Conservation (phyloP, 2,888 invertebrate genomes). For the Drosophila mercatorum region DNA sequence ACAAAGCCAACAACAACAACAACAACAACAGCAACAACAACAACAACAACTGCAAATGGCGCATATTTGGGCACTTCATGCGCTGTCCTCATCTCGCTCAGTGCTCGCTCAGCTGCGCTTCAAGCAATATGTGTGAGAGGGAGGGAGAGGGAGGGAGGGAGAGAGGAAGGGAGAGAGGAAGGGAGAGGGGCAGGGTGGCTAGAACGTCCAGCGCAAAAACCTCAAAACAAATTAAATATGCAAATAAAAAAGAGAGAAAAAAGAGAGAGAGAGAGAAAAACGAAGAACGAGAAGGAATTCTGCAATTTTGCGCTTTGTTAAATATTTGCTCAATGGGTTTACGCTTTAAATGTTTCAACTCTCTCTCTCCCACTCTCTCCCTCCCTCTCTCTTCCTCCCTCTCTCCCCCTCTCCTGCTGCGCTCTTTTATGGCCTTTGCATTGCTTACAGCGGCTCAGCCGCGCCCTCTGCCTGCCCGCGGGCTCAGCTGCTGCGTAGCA, state of each 20-base stretch:
- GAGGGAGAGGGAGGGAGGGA: neutral
- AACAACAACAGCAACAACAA: slow-evolving; percentile 9
- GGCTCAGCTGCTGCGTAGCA: slow-evolving; percentile 6
- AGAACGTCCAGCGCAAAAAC: slow-evolving; percentile 35
- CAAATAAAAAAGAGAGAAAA: slow-evolving; percentile 65
- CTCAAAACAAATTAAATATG: slow-evolving; percentile 79
- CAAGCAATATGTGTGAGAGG: slow-evolving; percentile 4
- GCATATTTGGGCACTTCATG: neutral
- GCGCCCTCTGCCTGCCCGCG: neutral
- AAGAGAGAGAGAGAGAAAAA: slow-evolving; percentile 43
- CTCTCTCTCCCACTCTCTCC: neutral
- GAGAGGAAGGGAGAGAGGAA: no score
- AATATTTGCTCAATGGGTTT: slow-evolving; percentile 74
- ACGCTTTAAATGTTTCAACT: slow-evolving; percentile 14
- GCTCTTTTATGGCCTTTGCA: slow-evolving; percentile 44
- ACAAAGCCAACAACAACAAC: neutral
- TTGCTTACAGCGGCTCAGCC: slow-evolving; percentile 19
- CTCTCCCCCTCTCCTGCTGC: neutral
- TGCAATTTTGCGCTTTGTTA: slow-evolving; percentile 79
- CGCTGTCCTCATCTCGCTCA: neutral
- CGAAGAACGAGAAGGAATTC: slow-evolving; percentile 42
- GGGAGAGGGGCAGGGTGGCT: neutral
- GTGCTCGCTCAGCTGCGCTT: neutral
- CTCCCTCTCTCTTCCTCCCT: neutral
- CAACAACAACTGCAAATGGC: slow-evolving; percentile 11